Evolutionary conservation across 2,888 invertebrate genomes (phyloP), one percentile per base, ranked within the genome.

Genomic region (Machimus atricapillus): DNA sequence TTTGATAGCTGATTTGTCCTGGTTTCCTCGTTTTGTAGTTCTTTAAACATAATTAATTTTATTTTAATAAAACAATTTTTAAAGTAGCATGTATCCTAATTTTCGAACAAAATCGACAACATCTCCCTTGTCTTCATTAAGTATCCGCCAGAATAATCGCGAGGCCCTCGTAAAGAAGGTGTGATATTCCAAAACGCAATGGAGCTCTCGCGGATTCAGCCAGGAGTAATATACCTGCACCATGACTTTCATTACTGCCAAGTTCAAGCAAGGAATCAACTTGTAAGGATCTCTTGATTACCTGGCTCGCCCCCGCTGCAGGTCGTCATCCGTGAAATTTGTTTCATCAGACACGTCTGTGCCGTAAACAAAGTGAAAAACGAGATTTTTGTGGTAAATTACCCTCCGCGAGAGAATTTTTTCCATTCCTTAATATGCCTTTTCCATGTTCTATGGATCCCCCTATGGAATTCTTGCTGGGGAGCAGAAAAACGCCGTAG

Each of bases 301-400:
- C 85, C 85, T 85, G 85, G 43, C 43, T 73, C 43, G 73, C 85
- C 85, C 85, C 74, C 43, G 31, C 43, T 74, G 74, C 74, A 74
- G 85, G 85, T 85, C 85, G 85, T 85, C 85, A 85, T 85, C 85
- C 85, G 85, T 85, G 85, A 85, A 85, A 85, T 85, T 85, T 46
- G 85, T 85, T 85, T 85, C 85, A 85, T 85, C 85, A 81, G 87
- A 81, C 87, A 87, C 81, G 87, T 87, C 81, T 87, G 81, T 82
- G 76, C 87, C 82, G 81, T 81, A 82, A 87, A 87, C 81, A 87
- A 87, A 87, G 81, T 81, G 87, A 81, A 87, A 87, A 87, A 87
- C 81, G 81, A 81, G 87, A 81, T 87, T 87, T 78, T 87, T 87
- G 77, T 87, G 87, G 81, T 87, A 81, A 87, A 87, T 87, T 87